These are phyloP conservation scores for Trigoniulus corallinus DNA, from an alignment of 1,140 invertebrate species.

Conservation along the genomic window DNA sequence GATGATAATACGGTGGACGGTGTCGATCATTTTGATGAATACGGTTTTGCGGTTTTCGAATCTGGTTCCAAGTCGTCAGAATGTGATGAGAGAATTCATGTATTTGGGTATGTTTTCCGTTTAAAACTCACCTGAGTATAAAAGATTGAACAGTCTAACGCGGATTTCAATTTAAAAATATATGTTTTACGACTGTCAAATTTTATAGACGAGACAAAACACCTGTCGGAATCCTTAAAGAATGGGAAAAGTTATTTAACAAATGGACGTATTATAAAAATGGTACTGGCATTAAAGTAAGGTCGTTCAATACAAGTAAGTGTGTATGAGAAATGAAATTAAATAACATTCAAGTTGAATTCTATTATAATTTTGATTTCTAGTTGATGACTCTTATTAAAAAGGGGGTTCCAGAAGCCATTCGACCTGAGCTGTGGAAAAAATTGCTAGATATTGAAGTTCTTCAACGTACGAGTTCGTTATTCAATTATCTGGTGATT, in stretches of 20 bases:
- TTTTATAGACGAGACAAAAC: neutral
- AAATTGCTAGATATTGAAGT: neutral
- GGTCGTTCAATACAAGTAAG: too few species aligned
- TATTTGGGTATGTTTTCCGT: too few species aligned
- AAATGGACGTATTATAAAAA: neutral
- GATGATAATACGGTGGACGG: neutral
- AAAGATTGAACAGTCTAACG: neutral
- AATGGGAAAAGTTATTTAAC: neutral
- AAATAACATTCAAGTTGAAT: too few species aligned
- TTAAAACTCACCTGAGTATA: neutral
- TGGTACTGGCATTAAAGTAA: neutral
- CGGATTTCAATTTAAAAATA: neutral
- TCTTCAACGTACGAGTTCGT: neutral
- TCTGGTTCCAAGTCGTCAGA: neutral
- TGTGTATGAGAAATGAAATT: too few species aligned
- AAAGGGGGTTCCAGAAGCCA: neutral
- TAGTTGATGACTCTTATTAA: neutral
- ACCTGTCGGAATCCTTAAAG: neutral
- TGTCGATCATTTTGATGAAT: slow-evolving; percentile 3
- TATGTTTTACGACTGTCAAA: neutral
- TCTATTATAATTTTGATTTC: neutral
- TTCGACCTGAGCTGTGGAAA: neutral
- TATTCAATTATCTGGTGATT: neutral
- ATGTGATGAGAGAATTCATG: too few species aligned
- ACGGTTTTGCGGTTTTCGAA: slow-evolving; percentile 3